phyloP scores from a whole-genome alignment of 2,797 vertebrate genomes.

The Emys orbicularis region DNA sequence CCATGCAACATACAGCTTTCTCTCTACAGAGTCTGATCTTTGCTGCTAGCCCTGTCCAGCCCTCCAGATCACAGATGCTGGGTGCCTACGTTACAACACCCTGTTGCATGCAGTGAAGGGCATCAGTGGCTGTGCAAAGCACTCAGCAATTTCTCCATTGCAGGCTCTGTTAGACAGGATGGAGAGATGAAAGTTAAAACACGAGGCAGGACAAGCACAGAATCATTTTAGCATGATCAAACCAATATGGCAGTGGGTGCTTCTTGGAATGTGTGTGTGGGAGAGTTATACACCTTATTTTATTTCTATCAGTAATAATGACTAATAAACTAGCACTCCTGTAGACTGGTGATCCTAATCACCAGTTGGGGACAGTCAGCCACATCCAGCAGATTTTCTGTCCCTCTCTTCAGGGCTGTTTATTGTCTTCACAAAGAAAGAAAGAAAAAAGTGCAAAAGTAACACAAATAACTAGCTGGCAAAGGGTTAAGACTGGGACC shows the following conservation, averaged over 20 bases:
- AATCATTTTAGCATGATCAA: background rate
- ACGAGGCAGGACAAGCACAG: background rate
- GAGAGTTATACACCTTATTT: conserved; percentile 13
- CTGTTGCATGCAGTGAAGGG: background rate
- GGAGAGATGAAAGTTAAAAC: conserved; percentile 15
- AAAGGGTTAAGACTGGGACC: background rate
- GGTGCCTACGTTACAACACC: background rate
- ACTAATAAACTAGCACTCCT: conserved; percentile 11
- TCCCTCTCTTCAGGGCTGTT: background rate
- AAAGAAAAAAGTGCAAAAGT: background rate
- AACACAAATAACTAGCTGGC: background rate
- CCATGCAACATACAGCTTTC: conserved; percentile 34
- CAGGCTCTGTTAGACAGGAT: background rate
- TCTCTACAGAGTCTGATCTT: background rate
- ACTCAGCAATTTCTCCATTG: background rate
- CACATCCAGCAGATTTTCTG: background rate
- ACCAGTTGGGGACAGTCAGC: background rate
- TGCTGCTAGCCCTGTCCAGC: background rate
- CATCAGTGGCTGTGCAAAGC: conserved; percentile 12
- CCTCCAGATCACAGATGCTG: background rate
- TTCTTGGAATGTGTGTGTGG: background rate
- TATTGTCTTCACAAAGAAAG: background rate
- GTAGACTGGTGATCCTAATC: background rate
- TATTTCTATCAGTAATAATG: background rate
- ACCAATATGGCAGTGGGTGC: background rate